Conservation (phyloP, 2,888 invertebrate genomes). For the Drosophila longiperda region DNA sequence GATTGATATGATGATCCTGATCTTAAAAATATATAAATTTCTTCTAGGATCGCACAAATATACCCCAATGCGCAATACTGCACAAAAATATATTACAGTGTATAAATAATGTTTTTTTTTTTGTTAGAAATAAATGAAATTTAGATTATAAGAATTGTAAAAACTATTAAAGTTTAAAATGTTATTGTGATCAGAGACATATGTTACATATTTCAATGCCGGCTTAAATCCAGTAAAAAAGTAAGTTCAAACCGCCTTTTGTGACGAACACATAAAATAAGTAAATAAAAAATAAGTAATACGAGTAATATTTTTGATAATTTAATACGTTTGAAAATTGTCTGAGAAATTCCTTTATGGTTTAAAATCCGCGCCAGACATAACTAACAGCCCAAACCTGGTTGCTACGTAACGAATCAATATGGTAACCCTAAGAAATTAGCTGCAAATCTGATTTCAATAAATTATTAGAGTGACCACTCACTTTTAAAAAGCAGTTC, state of each 20-base stretch:
- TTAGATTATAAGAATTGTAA: not conserved
- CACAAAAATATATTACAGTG: not conserved
- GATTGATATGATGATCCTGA: not conserved
- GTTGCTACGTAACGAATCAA: not conserved
- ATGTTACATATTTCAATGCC: not conserved
- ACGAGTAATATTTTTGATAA: not conserved
- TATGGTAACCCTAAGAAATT: constrained; percentile 17
- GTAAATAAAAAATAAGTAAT: not conserved
- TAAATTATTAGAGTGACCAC: not conserved
- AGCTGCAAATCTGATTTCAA: not conserved
- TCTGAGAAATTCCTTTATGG: no score
- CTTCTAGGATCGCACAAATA: not conserved
- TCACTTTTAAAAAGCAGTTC: not conserved
- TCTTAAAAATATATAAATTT: not conserved
- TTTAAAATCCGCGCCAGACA: not conserved
- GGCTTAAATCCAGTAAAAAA: not conserved
- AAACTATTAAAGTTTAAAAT: no score
- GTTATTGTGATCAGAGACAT: not conserved
- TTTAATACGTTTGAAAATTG: not conserved
- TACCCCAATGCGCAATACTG: not conserved
- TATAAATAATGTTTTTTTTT: not conserved
- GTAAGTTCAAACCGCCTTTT: not conserved
- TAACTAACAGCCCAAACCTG: not conserved
- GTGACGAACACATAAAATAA: not conserved
- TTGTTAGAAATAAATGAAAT: not conserved